Conservation (phyloP, 2,113 vertebrate genomes). For the Phalacrocorax aristotelis region DNA sequence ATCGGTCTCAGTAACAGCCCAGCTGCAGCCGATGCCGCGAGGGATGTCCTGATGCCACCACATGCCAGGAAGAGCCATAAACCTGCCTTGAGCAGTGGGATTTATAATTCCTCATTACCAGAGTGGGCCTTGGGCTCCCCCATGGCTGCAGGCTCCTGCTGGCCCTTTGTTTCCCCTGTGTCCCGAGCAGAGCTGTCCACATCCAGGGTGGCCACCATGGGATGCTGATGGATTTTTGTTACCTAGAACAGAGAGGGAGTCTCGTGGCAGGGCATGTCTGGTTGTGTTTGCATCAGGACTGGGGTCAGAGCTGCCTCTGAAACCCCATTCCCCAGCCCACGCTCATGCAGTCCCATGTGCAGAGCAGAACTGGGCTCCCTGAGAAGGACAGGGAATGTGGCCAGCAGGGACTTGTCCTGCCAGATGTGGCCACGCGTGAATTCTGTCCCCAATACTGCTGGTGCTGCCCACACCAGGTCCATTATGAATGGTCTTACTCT, state of each 20-base stretch:
- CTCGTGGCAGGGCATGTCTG: neutral
- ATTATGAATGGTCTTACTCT: rapidly evolving
- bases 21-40: neutral
- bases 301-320: neutral
- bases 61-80: neutral
- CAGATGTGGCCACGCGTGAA: neutral
- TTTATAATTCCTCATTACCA: neutral
- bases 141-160: neutral
- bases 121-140: neutral
- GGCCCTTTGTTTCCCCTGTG: neutral
- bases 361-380: rapidly evolving
- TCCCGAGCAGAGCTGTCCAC: neutral
- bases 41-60: neutral
- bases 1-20: neutral
- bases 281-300: neutral
- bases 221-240: neutral
- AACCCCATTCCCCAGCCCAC: neutral
- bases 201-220: rapidly evolving
- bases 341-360: rapidly evolving
- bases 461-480: neutral
- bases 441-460: neutral
- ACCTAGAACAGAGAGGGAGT: neutral
- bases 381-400: rapidly evolving
- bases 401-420: neutral
- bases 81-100: neutral